Evolutionary conservation across 2,113 vertebrate species (phyloP), one percentile per base, ranked within the genome.

Genomic region (Dasyornis broadbenti): DNA sequence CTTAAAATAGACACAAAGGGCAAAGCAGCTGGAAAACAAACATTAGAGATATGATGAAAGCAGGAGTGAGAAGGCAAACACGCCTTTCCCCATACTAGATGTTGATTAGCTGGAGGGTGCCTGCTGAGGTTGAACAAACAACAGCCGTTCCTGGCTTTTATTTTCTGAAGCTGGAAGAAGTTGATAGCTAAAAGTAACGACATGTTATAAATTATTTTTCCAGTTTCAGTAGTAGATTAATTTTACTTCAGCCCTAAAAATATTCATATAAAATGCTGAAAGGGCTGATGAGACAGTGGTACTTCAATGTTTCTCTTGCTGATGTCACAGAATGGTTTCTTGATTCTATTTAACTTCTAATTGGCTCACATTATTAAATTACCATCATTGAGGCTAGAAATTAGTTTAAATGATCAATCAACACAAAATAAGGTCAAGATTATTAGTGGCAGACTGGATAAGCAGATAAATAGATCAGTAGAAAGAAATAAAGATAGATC

Each of bases 381-480:
- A 90, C 39, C 78, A 92, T 31, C 35, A 77, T 69, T 79, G 64
- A 79, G 64, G 68, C 49, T 47, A 79, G 45, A 83, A 93, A 94
- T 89, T 64, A 84, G 64, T 89, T 87, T 92, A 94, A 92, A 88
- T 63, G 50, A 94, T 93, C 96, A 95, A 78, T 93, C 86, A 94
- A 72, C 82, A 77, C 31, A 89, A 91, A 97, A 92, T 90, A 77
- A 92, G 85, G 61, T 85, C 87, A 92, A 72, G 65, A 96, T 94
- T 96, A 85, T 93, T 95, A 92, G 88, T 78, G 82, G 78, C 80
- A 96, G 60, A 65, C 52, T 95, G 85, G 63, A 95, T 76, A 89
- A 56, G 35, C 70, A 92, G 87, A 96, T 89, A 96, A 96, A 94
- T 94, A 95, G 82, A 96, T 96, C 93, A 83, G 83, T 76, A 85